Conservation (phyloP, 2,888 invertebrate genomes). For the Parthenolecanium corni region DNA sequence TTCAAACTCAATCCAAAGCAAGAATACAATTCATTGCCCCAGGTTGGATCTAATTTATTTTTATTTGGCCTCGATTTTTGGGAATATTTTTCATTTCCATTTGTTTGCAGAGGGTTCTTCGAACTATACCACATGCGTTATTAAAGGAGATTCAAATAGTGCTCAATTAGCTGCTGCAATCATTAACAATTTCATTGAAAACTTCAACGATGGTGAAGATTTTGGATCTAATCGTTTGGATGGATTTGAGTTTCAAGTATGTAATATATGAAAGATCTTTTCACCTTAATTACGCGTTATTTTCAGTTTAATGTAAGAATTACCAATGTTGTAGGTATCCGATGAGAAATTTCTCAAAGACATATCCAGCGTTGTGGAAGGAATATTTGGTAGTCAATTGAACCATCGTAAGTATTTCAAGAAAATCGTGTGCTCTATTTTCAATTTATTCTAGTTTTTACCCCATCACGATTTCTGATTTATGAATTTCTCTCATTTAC, state of each 20-base stretch:
- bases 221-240: background rate
- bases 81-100: background rate
- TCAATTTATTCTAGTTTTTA: background rate
- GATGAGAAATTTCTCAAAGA: background rate
- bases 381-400: background rate
- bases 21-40: slow-evolving; percentile 1
- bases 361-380: background rate
- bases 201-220: background rate
- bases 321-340: background rate
- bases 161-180: background rate
- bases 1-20: background rate
- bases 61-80: background rate
- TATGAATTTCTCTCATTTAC: too few species aligned
- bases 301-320: background rate
- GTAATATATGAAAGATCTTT: too few species aligned
- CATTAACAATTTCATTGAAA: background rate
- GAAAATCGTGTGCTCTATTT: background rate
- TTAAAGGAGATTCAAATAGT: slow-evolving; percentile 4
- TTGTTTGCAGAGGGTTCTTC: background rate
- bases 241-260: background rate
- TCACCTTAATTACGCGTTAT: background rate
- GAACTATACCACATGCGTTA: background rate
- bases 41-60: background rate
- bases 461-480: too few species aligned
- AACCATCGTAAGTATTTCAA: background rate